phyloP scores from a whole-genome alignment of 2,113 vertebrate species.

The human region DNA sequence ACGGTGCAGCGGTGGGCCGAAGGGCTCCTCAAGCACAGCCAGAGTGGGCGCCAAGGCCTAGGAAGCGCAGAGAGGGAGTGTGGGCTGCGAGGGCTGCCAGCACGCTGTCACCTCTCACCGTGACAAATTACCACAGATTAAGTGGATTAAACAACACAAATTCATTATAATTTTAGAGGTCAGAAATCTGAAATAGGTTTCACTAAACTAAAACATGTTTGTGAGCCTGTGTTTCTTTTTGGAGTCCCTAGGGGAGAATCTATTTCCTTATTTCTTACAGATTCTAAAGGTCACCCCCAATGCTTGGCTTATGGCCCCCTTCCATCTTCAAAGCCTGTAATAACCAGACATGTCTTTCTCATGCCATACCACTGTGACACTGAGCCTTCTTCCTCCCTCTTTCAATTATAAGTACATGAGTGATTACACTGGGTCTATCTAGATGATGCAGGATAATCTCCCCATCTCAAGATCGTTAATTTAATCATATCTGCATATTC shows the following conservation, averaged over 20 bases:
- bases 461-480: not conserved
- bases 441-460: not conserved
- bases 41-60: too few relatives aligned
- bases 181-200: not conserved
- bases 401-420: not conserved
- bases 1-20: too few relatives aligned
- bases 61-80: too few relatives aligned
- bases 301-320: not conserved
- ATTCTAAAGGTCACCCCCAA: not conserved
- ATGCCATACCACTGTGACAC: not conserved
- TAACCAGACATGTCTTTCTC: not conserved
- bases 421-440: not conserved
- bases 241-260: not conserved
- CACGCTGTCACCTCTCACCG: too few relatives aligned
- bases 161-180: constrained; percentile 3
- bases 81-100: too few relatives aligned
- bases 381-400: not conserved
- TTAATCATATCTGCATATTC: not conserved
- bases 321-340: not conserved
- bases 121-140: not conserved
- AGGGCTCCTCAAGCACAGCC: too few relatives aligned
- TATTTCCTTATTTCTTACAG: not conserved
- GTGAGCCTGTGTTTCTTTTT: not conserved
- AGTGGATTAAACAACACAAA: not conserved
- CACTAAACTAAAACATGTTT: not conserved